These are phyloP conservation scores for Ceyx melanurus DNA, from an alignment of 2,113 vertebrate genomes.

Conservation along the genomic window DNA sequence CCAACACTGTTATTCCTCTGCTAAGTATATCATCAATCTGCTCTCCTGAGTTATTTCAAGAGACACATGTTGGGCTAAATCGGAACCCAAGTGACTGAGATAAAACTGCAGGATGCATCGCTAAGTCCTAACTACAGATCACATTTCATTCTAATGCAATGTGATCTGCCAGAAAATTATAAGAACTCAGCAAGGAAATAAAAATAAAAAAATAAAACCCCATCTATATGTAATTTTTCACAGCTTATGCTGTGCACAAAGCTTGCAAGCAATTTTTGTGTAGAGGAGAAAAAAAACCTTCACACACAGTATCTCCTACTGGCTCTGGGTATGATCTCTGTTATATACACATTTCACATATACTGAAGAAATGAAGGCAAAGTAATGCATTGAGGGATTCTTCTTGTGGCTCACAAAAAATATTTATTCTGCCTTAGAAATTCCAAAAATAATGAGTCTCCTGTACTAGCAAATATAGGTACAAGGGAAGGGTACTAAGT, in stretches of 20 bases:
- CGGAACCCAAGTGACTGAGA: neutral
- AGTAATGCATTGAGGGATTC: neutral
- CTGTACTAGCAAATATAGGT: neutral
- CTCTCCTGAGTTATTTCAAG: constrained; percentile 42
- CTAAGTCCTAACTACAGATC: constrained; percentile 42
- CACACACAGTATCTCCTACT: neutral
- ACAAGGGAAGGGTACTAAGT: neutral
- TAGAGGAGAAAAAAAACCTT: neutral
- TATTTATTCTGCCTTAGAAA: neutral
- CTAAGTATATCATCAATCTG: constrained; percentile 46
- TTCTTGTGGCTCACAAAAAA: neutral
- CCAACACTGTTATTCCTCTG: neutral
- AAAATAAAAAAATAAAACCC: constrained; percentile 33
- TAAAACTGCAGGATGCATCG: neutral
- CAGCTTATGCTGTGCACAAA: neutral
- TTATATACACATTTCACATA: neutral
- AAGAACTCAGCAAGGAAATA: constrained; percentile 4
- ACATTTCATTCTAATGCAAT: constrained; percentile 49
- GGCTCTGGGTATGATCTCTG: neutral
- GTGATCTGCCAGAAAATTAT: constrained; percentile 10
- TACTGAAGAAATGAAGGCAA: neutral
- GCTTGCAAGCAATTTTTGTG: neutral
- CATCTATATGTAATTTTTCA: neutral
- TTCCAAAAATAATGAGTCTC: neutral
- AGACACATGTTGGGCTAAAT: constrained; percentile 26